Base-by-base conservation (phyloP, 2,888 invertebrate genomes). In the Steinernema carpocapsae region DNA sequence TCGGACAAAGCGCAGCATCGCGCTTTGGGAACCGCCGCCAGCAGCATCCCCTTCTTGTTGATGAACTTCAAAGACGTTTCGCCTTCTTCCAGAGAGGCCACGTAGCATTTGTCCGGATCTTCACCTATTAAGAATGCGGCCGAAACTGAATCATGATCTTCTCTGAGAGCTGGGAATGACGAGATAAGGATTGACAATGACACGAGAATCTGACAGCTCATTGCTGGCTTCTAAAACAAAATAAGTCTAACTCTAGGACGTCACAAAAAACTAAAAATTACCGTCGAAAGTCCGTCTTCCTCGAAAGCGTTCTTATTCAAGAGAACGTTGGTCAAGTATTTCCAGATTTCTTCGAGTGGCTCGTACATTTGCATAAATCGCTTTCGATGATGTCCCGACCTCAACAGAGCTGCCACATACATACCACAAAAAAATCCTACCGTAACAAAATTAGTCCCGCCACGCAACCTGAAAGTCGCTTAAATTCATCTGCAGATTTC, bases 191-290 rank as follows among this genome's bases (percentile, higher is more conserved):
- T 77, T 7, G 84, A 81, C 0, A 84, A 29, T 0, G 83, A 80
- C 37, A 76, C 77, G 70, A 84, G 74, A 22, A 84, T 79, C 29
- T 84, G 81, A 10, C 81, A 79, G 45, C 72, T 75, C 12, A 84
- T 75, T 0, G 81, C 76, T 0, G 80, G 83, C 74, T 83, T 73
- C 64, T 64, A n/a, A 32, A 64, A 32, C 7, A 7, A n/a, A 48
- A 14, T 14, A 4, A 7, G 4, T 14, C 3, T 4, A 48, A 48
- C 43, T n/a, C n/a, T 37, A 37, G 37, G 10, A 37, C 10, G 4
- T 10, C 10, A 37, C 10, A 37, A 10, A 37, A 37, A 37, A 10
- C 4, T 37, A 37, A 3, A 37, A 3, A 37, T 26, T 32, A 64
- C 64, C 64, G 26, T 32, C 6, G 32, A 17, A 4, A 64, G 7